Evolutionary conservation across 2,797 vertebrate genomes (phyloP), one percentile per base, ranked within the genome.

Genomic region (Cyclopterus lumpus): DNA sequence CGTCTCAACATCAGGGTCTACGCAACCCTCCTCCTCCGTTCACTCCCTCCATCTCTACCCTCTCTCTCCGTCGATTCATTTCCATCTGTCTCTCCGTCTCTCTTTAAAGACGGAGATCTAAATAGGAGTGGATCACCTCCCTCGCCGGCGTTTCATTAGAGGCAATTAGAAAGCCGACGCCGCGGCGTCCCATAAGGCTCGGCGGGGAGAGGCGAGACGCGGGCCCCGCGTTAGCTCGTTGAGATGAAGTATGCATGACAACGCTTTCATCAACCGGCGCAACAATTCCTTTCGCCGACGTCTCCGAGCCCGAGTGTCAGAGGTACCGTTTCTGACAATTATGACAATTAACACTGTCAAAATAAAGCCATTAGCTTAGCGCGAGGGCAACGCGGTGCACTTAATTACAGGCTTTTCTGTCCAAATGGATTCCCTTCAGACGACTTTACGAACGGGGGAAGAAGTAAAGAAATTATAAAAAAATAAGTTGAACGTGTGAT

Each of bases 291-390:
- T n/a, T 38, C 67, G 84, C 87, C 86, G 75, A 87, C 86, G 68
- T 91, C 90, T 91, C 86, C 61, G 66, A 78, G 90, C 92, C n/a
- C n/a, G 85, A 82, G 88, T 87, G 90, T 91, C 93, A 82, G 93
- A 94, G 93, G 94, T 92, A 94, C 92, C 91, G 91, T 94, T n/a
- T 94, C 90, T 92, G 87, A 94, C 93, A 93, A 94, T 94, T 94
- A 94, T 87, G 90, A 94, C 94, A 94, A 94, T 95, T 94, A 93
- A 92, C 93, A 93, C 91, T 94, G 93, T 95, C 95, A 95, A 95
- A 95, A 94, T 94, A 94, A 93, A 91, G 89, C 93, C 91, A 93
- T 93, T 94, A 92, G 88, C 87, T 86, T 80, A 80, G 86, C 85
- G 53, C 89, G 91, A 86, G 92, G 91, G 87, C 88, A 91, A 84